Evolutionary conservation across 2,113 vertebrate genomes (phyloP).

Genomic region (Ascaphus truei): DNA sequence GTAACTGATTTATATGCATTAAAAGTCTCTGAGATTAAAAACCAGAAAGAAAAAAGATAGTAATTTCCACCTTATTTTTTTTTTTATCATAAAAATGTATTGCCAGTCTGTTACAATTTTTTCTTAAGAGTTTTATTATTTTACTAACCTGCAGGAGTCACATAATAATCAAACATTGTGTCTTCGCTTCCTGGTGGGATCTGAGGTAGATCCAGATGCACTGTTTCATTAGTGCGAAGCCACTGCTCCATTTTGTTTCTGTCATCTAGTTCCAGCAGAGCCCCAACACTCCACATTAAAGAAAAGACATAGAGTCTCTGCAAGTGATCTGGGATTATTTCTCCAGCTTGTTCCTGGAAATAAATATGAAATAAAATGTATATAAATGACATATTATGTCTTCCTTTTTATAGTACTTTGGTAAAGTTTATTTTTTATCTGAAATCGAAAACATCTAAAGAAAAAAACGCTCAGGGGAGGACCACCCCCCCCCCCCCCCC

Average conservation of each 20-base stretch:
- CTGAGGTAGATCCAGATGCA: constrained; percentile 69
- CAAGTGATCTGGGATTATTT: constrained; percentile 70
- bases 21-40: too few species aligned
- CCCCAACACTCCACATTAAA: constrained; percentile 92
- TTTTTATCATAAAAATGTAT: too few species aligned
- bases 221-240: constrained; percentile 63
- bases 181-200: constrained; percentile 62
- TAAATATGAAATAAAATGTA: background rate
- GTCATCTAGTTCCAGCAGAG: constrained; percentile 78
- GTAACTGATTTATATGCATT: too few species aligned
- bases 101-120: too few species aligned
- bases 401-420: too few species aligned
- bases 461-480: too few species aligned
- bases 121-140: background rate
- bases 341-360: constrained; percentile 78
- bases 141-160: constrained; percentile 73
- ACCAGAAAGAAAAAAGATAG: too few species aligned
- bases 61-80: too few species aligned
- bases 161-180: constrained; percentile 85
- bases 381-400: too few species aligned
- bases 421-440: constrained; percentile 3
- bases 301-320: constrained; percentile 85
- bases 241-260: constrained; percentile 79
- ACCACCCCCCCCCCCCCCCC: too few species aligned
- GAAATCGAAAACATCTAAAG: background rate